Percentiles rank a stretch among this genome's conserved stretches.
phyloP scores from a whole-genome alignment of 2,797 vertebrate species.

The Morelia viridis region DNA sequence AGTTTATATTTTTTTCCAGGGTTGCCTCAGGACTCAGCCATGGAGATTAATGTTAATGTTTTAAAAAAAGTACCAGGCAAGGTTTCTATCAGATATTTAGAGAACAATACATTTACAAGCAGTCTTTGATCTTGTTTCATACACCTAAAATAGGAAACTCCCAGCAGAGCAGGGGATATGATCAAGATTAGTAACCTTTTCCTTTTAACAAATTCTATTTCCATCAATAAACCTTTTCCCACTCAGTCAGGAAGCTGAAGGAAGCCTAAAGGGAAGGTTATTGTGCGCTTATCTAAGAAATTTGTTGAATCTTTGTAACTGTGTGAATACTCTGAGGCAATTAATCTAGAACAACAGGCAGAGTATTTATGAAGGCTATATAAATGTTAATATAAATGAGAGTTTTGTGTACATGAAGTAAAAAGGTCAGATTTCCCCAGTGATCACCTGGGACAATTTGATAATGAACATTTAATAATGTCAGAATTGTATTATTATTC shows the following conservation, averaged over 20 bases:
- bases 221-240: not conserved
- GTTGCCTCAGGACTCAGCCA: not conserved
- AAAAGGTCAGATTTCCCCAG: constrained; percentile 27
- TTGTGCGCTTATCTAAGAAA: not conserved
- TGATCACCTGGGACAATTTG: constrained; percentile 31
- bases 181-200: not conserved
- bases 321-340: constrained; percentile 7
- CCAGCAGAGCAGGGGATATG: not conserved
- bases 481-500: constrained; percentile 53
- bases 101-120: not conserved
- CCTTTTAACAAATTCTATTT: not conserved
- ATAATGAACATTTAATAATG: constrained; percentile 52
- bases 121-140: fast-evolving
- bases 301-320: not conserved
- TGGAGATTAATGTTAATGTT: not conserved
- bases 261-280: not conserved
- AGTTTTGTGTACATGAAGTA: not conserved
- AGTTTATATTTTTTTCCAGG: not conserved
- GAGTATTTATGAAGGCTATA: not conserved
- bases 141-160: not conserved
- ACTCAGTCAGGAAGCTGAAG: not conserved
- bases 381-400: constrained; percentile 7
- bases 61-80: not conserved
- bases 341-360: constrained; percentile 28
- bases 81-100: not conserved